Base-by-base conservation (phyloP, 2,888 invertebrate genomes). In the Drosophila vallismaia region DNA sequence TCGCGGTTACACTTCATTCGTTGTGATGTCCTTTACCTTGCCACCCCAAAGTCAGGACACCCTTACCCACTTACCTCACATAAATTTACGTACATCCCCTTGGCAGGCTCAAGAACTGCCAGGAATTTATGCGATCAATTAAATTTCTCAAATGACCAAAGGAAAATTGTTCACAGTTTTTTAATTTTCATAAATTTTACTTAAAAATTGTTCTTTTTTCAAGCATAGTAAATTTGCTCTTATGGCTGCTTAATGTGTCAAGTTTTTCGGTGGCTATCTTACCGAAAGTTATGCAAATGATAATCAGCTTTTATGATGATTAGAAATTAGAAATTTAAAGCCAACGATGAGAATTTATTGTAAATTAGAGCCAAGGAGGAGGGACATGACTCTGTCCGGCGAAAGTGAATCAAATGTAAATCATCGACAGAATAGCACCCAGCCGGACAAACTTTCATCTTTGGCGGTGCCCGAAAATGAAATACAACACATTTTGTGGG, bases 121-220 rank as follows among this genome's bases (percentile, higher is more conserved):
- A 72, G 51, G 71, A 88, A 89, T 88, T 88, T 88, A 88, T 88
- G 89, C 63, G 79, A 78, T 86, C 88, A 88, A 89, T 88, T 88
- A 88, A 89, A 83, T 77, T 86, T 84, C 77, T 86, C 55, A 72
- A 88, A 82, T 87, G 87, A 78, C 76, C 87, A 75, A 72, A 46
- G 36, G 31, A 80, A 80, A 85, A 82, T 88, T 79, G 76, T 78
- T 88, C 62, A 78, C 45, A 68, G 63, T 85, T 89, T 36, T 90
- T 90, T 90, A 90, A 90, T 90, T 90, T 90, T 89, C 90, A 90
- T 90, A 90, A 90, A 90, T 90, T 90, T 87, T 77, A 85, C 86
- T 90, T 89, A 89, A 89, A 83, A 26, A 52, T 31, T 86, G 77
- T 58, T 67, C 63, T 58, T 50, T 50, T 51, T 49, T 31, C 50